Evolutionary conservation across 2,113 vertebrate species (phyloP).

Genomic region (Sander vitreus): DNA sequence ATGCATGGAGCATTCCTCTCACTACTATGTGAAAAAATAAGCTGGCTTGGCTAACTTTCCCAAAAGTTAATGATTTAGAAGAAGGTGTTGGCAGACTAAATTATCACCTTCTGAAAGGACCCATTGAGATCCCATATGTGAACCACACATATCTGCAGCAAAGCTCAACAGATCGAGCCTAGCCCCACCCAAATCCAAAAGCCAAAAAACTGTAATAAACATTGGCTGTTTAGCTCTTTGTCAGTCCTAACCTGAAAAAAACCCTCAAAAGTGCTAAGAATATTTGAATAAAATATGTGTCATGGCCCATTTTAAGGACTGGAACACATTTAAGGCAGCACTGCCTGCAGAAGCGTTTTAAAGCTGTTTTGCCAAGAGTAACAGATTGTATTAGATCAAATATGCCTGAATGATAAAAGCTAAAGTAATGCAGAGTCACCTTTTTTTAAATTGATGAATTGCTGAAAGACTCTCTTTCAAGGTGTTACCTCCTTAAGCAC

Average conservation of each 20-base stretch:
- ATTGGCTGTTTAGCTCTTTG: conserved; percentile 20
- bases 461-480: conserved; percentile 45
- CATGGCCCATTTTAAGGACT: conserved; percentile 23
- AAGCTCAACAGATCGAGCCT: conserved; percentile 11
- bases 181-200: conserved; percentile 17
- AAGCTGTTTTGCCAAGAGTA: conserved; percentile 18
- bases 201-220: conserved; percentile 38
- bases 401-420: conserved; percentile 28
- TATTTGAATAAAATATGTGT: conserved; percentile 42
- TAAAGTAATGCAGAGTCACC: background rate
- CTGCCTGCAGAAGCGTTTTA: background rate
- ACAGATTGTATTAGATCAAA: conserved; percentile 31
- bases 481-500: conserved; percentile 16
- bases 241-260: conserved; percentile 12
- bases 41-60: conserved; percentile 46
- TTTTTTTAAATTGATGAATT: conserved; percentile 20
- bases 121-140: conserved; percentile 65
- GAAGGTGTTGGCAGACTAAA: conserved; percentile 74
- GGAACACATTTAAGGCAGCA: conserved; percentile 9
- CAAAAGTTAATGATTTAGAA: conserved; percentile 76
- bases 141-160: conserved; percentile 57
- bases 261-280: background rate
- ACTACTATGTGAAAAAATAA: conserved; percentile 61
- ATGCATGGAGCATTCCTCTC: conserved; percentile 48
- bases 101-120: conserved; percentile 73